Evolutionary conservation across 2,888 invertebrate genomes (phyloP).

Genomic region (Malachius bipustulatus): DNA sequence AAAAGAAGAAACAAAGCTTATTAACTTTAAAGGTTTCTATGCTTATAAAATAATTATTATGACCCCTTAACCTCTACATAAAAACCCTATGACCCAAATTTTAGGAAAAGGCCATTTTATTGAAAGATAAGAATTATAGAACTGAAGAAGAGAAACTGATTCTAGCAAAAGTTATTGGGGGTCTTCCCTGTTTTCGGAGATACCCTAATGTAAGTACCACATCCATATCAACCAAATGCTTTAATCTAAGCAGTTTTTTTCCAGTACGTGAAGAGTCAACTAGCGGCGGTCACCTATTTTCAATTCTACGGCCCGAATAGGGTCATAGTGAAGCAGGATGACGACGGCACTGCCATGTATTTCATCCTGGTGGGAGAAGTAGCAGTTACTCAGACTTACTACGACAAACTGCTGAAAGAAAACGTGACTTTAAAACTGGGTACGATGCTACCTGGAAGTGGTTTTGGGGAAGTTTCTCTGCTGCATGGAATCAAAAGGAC

Average conservation of each 20-base stretch:
- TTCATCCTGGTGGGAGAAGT: constrained; percentile 52
- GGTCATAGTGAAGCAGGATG: constrained; percentile 48
- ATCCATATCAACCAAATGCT: not conserved
- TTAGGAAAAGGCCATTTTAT: constrained; percentile 50
- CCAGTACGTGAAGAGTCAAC: constrained; percentile 46
- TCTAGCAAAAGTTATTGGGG: constrained; percentile 45
- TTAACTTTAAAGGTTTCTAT: constrained; percentile 21
- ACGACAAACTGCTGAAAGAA: constrained; percentile 41
- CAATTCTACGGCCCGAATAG: constrained; percentile 47
- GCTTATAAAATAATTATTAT: not conserved
- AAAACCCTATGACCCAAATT: constrained; percentile 14
- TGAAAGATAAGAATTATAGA: constrained; percentile 42
- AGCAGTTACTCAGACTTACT: constrained; percentile 39
- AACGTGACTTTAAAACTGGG: constrained; percentile 40
- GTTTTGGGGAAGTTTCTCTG: constrained; percentile 57
- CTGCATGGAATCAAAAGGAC: constrained; percentile 48
- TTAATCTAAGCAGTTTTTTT: constrained; percentile 8
- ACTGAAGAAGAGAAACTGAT: constrained; percentile 48
- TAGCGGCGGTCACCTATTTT: constrained; percentile 50
- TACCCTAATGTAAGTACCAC: constrained; percentile 43
- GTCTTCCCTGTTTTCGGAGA: constrained; percentile 48
- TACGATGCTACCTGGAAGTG: constrained; percentile 44
- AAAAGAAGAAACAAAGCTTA: constrained; percentile 24
- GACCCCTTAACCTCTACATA: too few species aligned
- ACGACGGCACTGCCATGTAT: constrained; percentile 46